Evolutionary conservation across 2,113 vertebrate genomes (phyloP).

Genomic region (Nesogale talazaci): DNA sequence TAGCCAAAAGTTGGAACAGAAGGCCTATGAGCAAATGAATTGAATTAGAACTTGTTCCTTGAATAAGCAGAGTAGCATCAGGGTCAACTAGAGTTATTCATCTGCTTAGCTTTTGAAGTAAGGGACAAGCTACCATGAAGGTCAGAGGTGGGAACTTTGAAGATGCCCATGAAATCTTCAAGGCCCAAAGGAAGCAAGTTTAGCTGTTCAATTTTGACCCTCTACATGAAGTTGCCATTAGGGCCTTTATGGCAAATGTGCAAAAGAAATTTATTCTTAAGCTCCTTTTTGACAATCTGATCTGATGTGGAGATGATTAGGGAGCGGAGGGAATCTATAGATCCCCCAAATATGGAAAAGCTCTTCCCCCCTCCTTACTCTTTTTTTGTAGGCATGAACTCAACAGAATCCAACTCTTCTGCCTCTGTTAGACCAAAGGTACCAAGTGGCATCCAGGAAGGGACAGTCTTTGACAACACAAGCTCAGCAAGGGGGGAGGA

Average conservation of each 20-base stretch:
- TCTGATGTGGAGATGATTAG: constrained; percentile 42
- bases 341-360: constrained; percentile 72
- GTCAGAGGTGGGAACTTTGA: neutral
- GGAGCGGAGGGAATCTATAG: constrained; percentile 44
- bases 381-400: constrained; percentile 85
- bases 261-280: neutral
- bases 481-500: constrained; percentile 77
- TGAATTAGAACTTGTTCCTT: neutral
- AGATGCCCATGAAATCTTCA: neutral
- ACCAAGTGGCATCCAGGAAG: constrained; percentile 67
- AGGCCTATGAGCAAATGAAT: neutral
- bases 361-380: constrained; percentile 68
- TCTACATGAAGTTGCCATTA: neutral
- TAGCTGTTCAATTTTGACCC: constrained; percentile 6
- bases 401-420: constrained; percentile 83
- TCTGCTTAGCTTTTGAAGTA: neutral
- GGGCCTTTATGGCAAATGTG: neutral
- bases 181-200: neutral
- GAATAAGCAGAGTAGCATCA: neutral
- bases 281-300: constrained; percentile 32
- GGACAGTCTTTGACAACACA: constrained; percentile 73
- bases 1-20: neutral
- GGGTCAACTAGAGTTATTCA: neutral
- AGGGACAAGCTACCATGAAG: neutral
- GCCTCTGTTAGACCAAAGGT: constrained; percentile 81